Evolutionary conservation across 2,888 invertebrate species (phyloP), one percentile per base, ranked within the genome.

Genomic region (Tenthredo scrophulariae): DNA sequence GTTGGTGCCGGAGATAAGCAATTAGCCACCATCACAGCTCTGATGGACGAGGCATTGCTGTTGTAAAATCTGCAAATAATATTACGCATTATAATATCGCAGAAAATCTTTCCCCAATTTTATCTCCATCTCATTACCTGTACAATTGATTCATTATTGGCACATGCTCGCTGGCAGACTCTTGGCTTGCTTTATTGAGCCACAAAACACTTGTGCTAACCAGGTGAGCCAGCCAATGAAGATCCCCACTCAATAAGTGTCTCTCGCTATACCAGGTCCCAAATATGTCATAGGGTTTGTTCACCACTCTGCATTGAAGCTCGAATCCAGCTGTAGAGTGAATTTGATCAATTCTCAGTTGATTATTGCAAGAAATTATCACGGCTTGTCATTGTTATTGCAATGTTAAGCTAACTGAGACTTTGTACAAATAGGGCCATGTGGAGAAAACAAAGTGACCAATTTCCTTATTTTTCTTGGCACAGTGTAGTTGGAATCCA

Each of bases 251-350:
- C 65, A 98, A 93, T 13, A 98, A 94, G 91, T 97, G 96, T 88
- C 96, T 95, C 91, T 97, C 97, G 90, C 96, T 97, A 91, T 97
- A 97, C 97, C 97, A 98, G n/a, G 97, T 96, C 10, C 98, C 97
- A 93, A 97, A 97, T 87, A 97, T 96, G 92, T 98, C 97, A 90
- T 97, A 97, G 0, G 98, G 97, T 89, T 97, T 97, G 93, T 97
- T 97, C 77, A 96, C 95, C 9, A 97, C 96, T 80, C 97, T 94
- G 89, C 97, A 97, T 88, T 96, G 96, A 54, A 96, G 94, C 87
- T 95, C 94, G 89, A 97, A 97, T 84, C 95, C 95, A 90, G 95
- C 96, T 96, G 91, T 67, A 93, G 92, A 80, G 3, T 33, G 18
- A 54, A 40, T 74, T 67, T 13, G 18, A 33, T 67, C 13, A 67